Conservation (phyloP, 1,140 invertebrate species). For the Drosophila setifemur region DNA sequence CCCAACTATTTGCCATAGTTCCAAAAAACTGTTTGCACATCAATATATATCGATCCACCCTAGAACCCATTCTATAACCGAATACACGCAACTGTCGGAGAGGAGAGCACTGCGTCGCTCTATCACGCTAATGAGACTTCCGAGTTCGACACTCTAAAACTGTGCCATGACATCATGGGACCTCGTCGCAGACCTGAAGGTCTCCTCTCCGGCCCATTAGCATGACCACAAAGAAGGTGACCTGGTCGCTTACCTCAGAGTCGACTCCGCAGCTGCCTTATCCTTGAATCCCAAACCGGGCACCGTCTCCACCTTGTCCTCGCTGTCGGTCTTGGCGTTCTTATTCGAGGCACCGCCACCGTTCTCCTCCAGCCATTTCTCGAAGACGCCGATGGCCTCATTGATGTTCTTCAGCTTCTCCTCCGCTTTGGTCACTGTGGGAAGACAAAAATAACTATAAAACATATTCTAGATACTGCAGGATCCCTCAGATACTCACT, state of each 20-base stretch:
- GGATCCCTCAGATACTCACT: conserved; percentile 83
- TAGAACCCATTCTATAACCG: background rate
- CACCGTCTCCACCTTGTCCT: conserved; percentile 84
- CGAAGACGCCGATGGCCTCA: conserved; percentile 86
- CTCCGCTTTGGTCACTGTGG: conserved; percentile 88
- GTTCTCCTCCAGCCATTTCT: conserved; percentile 86
- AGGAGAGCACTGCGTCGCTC: conserved; percentile 11
- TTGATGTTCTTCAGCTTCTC: conserved; percentile 88
- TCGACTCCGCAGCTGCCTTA: conserved; percentile 83
- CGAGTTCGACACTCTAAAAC: conserved; percentile 58
- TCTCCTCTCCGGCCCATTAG: conserved; percentile 32
- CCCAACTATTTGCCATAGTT: too few species aligned
- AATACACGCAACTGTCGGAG: background rate
- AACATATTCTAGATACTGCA: background rate
- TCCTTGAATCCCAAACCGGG: conserved; percentile 87
- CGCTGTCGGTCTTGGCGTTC: conserved; percentile 79
- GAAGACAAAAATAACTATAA: background rate
- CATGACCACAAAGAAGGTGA: conserved; percentile 3
- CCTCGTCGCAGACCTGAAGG: conserved; percentile 29
- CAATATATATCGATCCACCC: conserved; percentile 16
- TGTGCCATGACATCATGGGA: conserved; percentile 70
- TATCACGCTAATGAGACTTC: conserved; percentile 55
- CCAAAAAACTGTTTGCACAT: background rate
- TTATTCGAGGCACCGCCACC: conserved; percentile 83
- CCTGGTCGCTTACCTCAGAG: conserved; percentile 74